Percentiles rank a stretch among this genome's conserved stretches.
Conservation (phyloP, 2,888 invertebrate species). For the Callinectes sapidus region DNA sequence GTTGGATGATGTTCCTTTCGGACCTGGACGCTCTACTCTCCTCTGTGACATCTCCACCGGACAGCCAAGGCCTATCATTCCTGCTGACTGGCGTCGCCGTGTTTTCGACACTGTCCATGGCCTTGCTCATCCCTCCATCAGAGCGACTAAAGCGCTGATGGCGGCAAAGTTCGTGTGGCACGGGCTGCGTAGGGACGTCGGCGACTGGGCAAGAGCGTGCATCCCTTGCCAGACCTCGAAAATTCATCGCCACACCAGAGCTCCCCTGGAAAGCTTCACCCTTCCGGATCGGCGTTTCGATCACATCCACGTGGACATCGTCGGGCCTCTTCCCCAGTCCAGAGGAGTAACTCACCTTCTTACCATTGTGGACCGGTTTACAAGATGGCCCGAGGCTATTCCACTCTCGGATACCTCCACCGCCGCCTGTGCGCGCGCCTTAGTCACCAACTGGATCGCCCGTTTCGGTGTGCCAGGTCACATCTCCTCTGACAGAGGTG, state of each 20-base stretch:
- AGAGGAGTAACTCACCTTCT: conserved; percentile 29
- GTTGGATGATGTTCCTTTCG: neutral
- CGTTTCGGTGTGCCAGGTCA: neutral
- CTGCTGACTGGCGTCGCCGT: neutral
- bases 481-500: conserved; percentile 13
- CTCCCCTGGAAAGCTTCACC: neutral
- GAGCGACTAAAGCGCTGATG: conserved; percentile 38
- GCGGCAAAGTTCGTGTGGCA: conserved; percentile 36
- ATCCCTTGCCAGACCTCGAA: conserved; percentile 31
- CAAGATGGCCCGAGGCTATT: neutral
- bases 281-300: conserved; percentile 24
- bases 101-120: conserved; percentile 24
- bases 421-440: neutral
- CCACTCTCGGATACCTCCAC: conserved; percentile 34
- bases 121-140: conserved; percentile 45
- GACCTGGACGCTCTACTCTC: neutral
- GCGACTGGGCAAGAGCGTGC: conserved; percentile 20
- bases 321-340: conserved; percentile 33
- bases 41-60: conserved; percentile 10
- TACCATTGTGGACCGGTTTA: conserved; percentile 13
- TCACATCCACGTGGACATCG: conserved; percentile 10
- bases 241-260: conserved; percentile 24
- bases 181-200: neutral
- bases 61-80: conserved; percentile 4
- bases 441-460: neutral